phyloP scores from a whole-genome alignment of 2,888 invertebrate genomes.

The Furcula furcula region DNA sequence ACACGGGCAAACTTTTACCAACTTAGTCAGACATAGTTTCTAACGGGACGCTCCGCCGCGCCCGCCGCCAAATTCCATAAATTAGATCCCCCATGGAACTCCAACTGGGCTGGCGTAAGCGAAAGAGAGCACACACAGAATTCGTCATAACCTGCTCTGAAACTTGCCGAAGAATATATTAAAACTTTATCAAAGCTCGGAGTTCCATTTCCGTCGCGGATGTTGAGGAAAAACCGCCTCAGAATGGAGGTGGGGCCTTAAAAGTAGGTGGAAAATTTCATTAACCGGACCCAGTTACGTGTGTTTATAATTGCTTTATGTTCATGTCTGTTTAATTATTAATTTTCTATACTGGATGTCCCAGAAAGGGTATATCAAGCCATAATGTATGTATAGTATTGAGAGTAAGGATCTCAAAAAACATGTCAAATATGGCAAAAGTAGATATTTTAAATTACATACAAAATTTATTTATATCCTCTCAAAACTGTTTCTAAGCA shows the following conservation, averaged over 20 bases:
- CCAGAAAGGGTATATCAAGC: no score
- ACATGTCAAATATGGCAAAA: no score
- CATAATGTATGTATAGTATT: no score
- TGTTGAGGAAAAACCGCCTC: conserved; percentile 43
- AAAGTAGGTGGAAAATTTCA: conserved; percentile 43
- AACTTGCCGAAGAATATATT: conserved; percentile 78
- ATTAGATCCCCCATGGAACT: conserved; percentile 45
- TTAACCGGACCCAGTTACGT: conserved; percentile 40
- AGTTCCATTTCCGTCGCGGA: conserved; percentile 66
- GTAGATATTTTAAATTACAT: no score
- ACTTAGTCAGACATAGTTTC: conserved; percentile 27
- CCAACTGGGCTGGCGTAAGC: conserved; percentile 37
- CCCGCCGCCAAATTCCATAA: conserved; percentile 32
- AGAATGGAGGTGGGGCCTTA: conserved; percentile 27
- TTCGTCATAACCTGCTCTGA: conserved; percentile 63
- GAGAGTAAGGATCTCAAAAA: no score
- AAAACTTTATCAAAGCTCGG: conserved; percentile 79
- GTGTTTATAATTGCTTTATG: conserved; percentile 30
- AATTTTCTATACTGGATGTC: no score
- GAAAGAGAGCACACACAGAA: conserved; percentile 47
- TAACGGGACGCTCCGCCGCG: conserved; percentile 24
- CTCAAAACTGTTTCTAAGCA: no score
- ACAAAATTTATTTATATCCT: no score
- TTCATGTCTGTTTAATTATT: no score
- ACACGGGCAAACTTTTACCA: conserved; percentile 23